Evolutionary conservation across 2,888 invertebrate species (phyloP).

Genomic region (Morpho achilles): DNA sequence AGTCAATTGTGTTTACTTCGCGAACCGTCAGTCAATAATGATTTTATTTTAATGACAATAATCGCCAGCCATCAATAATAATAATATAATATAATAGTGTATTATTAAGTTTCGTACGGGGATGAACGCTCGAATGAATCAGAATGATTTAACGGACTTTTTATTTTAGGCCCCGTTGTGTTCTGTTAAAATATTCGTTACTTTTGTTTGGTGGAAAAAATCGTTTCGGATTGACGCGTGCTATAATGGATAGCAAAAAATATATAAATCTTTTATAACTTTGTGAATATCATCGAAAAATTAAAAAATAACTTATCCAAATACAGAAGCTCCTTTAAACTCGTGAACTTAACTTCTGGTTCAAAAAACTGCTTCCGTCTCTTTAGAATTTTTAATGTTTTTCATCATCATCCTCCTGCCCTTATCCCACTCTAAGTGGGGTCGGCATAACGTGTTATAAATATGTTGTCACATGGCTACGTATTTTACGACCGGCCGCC

Average conservation of each 20-base stretch:
- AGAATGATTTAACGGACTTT: conserved; percentile 58
- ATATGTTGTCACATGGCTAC: too few species aligned
- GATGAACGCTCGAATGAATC: conserved; percentile 70
- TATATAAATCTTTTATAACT: too few species aligned
- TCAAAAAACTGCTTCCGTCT: too few species aligned
- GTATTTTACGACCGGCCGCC: too few species aligned
- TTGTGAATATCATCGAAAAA: too few species aligned
- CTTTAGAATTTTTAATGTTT: too few species aligned
- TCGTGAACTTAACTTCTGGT: too few species aligned
- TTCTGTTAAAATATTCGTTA: conserved; percentile 32
- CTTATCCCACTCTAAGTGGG: too few species aligned
- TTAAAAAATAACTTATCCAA: too few species aligned
- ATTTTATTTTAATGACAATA: conserved; percentile 65
- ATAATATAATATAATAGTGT: conserved; percentile 56
- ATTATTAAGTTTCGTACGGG: conserved; percentile 62
- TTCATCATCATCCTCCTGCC: too few species aligned
- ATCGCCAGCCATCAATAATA: conserved; percentile 64
- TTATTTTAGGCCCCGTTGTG: conserved; percentile 31
- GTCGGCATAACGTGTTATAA: too few species aligned
- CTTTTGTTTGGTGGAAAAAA: conserved; percentile 30
- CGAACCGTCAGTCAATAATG: conserved; percentile 65
- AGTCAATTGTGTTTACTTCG: conserved; percentile 75
- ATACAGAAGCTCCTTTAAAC: too few species aligned
- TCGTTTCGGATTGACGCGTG: conserved; percentile 29
- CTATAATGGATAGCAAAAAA: conserved; percentile 7